Evolutionary conservation across 2,888 invertebrate species (phyloP).

Genomic region (Siphlonurus alternatus): DNA sequence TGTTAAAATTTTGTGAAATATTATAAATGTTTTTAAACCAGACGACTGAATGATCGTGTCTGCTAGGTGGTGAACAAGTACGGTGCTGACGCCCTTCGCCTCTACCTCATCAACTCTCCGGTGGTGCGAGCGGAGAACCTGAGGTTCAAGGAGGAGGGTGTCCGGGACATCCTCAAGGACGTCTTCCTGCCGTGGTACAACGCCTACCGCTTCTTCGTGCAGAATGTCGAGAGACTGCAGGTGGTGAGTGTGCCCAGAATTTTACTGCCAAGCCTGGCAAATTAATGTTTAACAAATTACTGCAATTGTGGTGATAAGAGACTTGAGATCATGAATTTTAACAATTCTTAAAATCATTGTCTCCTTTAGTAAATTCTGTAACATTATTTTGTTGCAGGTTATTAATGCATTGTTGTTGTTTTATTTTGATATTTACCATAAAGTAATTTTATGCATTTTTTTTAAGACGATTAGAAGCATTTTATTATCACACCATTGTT

Average conservation of each 20-base stretch:
- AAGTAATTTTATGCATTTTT: not conserved
- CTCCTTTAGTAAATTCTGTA: too few relatives aligned
- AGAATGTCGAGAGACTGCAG: slow-evolving; percentile 72
- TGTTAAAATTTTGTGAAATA: too few relatives aligned
- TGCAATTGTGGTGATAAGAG: too few relatives aligned
- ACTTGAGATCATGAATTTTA: too few relatives aligned
- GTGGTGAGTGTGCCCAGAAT: slow-evolving; percentile 27
- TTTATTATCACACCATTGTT: not conserved
- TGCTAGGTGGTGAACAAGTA: slow-evolving; percentile 60
- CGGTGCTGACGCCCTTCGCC: slow-evolving; percentile 89
- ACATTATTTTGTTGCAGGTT: too few relatives aligned
- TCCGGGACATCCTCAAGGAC: slow-evolving; percentile 89
- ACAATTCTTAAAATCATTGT: too few relatives aligned
- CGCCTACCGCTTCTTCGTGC: slow-evolving; percentile 81
- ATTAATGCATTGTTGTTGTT: too few relatives aligned
- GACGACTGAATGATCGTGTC: too few relatives aligned
- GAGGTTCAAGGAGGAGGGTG: slow-evolving; percentile 93
- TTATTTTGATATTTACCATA: too few relatives aligned
- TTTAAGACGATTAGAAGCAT: not conserved
- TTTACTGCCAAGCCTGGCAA: too few relatives aligned
- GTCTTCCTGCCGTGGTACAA: slow-evolving; percentile 97
- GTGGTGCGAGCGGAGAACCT: slow-evolving; percentile 95
- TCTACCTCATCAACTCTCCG: slow-evolving; percentile 95
- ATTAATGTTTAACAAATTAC: too few relatives aligned
- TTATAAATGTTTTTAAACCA: too few relatives aligned